A percentile compares a stretch with the other conserved stretches of the same genome.
Conservation (phyloP, 2,113 vertebrate species). For the Clarias gariepinus region DNA sequence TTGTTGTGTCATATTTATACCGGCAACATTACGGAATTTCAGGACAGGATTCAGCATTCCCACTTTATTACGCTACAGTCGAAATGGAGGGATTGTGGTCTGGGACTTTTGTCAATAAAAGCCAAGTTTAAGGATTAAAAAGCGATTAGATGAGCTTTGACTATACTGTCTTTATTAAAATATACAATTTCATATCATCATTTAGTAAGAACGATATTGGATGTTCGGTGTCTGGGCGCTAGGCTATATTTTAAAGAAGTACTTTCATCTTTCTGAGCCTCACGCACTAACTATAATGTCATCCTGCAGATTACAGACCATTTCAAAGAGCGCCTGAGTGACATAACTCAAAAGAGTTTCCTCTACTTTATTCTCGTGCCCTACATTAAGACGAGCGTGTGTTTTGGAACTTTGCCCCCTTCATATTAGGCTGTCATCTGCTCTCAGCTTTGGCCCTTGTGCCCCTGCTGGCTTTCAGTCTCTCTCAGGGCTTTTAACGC, state of each 20-base stretch:
- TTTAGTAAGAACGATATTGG: neutral
- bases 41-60: neutral
- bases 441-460: conserved; percentile 15
- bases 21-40: conserved; percentile 10
- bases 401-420: conserved; percentile 30
- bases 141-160: neutral
- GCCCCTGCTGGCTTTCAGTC: neutral
- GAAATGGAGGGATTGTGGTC: conserved; percentile 19
- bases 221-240: neutral
- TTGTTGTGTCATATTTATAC: conserved; percentile 21
- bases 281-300: neutral
- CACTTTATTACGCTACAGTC: neutral
- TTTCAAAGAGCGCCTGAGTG: conserved; percentile 27
- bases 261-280: conserved; percentile 1
- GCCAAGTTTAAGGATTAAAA: conserved; percentile 1
- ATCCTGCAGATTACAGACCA: conserved; percentile 38
- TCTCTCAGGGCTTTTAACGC: neutral
- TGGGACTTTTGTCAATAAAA: conserved; percentile 18
- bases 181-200: neutral
- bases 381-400: conserved; percentile 27
- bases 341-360: conserved; percentile 37
- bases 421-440: conserved; percentile 34
- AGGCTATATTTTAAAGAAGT: conserved; percentile 11
- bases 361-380: conserved; percentile 4
- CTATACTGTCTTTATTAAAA: conserved; percentile 22